Evolutionary conservation across 2,113 vertebrate species (phyloP).

Genomic region (Benitochromis conjunctus): DNA sequence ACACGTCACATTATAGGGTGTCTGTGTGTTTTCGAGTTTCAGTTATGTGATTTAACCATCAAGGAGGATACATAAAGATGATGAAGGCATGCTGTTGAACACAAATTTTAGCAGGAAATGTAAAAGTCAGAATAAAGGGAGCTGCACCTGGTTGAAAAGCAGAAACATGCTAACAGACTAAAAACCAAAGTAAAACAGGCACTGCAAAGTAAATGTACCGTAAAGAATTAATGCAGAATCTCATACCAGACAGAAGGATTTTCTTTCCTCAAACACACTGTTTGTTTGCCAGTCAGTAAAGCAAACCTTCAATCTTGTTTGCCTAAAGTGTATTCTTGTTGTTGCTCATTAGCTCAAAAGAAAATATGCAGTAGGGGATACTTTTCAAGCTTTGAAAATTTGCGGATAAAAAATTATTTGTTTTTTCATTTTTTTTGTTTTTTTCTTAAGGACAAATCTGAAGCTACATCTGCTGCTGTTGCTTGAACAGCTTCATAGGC

Average conservation of each 20-base stretch:
- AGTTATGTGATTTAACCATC: not conserved
- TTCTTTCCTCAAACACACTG: not conserved
- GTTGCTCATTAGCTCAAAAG: not conserved
- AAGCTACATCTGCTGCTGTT: not conserved
- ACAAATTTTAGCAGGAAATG: not conserved
- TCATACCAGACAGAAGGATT: not conserved
- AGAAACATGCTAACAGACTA: not conserved
- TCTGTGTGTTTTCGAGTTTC: not conserved
- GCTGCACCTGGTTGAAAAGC: not conserved
- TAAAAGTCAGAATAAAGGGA: not conserved
- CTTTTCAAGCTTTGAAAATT: not conserved
- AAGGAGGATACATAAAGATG: not conserved
- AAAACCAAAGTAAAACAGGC: not conserved
- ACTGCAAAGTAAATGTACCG: not conserved
- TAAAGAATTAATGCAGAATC: not conserved
- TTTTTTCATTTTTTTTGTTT: not conserved
- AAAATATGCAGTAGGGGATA: not conserved
- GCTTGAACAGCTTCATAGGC: not conserved
- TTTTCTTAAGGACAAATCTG: not conserved
- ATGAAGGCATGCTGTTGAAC: not conserved
- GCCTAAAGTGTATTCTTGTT: not conserved
- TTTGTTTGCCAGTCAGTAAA: not conserved
- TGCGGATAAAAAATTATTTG: not conserved
- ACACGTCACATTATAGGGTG: not conserved
- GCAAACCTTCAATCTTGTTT: not conserved